Percentiles rank a stretch among this genome's conserved stretches.
phyloP scores from a whole-genome alignment of 2,113 vertebrate species.

The Ameiurus melas region DNA sequence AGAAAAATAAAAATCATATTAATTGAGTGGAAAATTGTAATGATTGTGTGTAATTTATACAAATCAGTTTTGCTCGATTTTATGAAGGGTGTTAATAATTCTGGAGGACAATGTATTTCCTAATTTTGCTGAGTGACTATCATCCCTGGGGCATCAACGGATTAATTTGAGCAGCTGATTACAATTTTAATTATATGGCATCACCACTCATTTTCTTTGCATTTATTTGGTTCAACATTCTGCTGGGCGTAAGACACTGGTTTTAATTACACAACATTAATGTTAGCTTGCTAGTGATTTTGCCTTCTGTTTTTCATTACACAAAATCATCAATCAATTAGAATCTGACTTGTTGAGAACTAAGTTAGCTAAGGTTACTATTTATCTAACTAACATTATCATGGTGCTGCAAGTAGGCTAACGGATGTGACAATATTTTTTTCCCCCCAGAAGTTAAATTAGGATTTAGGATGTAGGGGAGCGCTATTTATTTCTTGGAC shows the following conservation, averaged over 20 bases:
- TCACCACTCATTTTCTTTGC: not conserved
- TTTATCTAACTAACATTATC: too few species aligned
- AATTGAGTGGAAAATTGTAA: not conserved
- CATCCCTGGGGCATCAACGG: not conserved
- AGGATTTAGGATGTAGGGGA: too few species aligned
- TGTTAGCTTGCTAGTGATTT: not conserved
- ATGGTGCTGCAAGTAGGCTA: too few species aligned
- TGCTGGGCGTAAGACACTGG: not conserved
- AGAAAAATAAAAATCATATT: not conserved
- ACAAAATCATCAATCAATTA: not conserved
- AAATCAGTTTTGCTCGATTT: not conserved
- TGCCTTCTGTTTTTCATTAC: not conserved
- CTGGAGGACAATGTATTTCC: not conserved
- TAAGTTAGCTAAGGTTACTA: not conserved
- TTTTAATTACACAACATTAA: not conserved
- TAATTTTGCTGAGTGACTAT: not conserved
- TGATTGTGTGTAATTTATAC: not conserved
- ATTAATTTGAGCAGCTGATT: conserved; percentile 3
- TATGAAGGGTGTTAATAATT: not conserved
- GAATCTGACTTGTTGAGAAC: not conserved
- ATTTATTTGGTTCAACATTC: not conserved
- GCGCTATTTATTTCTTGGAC: not conserved
- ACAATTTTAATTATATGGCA: not conserved
- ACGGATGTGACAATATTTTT: too few species aligned
- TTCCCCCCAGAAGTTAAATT: not conserved